Evolutionary conservation across 2,797 vertebrate species (phyloP).

Genomic region (Borostomias antarcticus): DNA sequence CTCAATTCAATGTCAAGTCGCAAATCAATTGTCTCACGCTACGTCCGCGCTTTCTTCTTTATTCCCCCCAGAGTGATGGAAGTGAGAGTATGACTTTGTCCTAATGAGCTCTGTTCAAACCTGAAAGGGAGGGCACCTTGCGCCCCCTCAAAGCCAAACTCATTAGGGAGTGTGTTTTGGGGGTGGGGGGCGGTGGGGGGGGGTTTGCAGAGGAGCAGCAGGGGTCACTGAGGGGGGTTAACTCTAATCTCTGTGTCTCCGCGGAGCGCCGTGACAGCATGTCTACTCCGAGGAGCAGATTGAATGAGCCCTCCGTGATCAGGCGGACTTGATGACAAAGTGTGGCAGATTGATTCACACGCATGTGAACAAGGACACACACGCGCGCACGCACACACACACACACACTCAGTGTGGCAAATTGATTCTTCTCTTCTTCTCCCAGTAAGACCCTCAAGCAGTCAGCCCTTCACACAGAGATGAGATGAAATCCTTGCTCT

Average conservation of each 20-base stretch:
- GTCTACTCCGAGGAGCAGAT: slow-evolving; percentile 69
- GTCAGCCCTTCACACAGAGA: neutral
- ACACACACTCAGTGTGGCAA: neutral
- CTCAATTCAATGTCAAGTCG: slow-evolving; percentile 56
- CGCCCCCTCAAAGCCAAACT: slow-evolving; percentile 60
- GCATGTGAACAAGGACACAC: neutral
- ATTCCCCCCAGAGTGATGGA: slow-evolving; percentile 48
- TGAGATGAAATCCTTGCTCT: slow-evolving; percentile 17
- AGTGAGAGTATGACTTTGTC: slow-evolving; percentile 63
- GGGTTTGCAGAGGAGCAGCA: slow-evolving; percentile 24
- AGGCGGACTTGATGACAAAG: slow-evolving; percentile 55
- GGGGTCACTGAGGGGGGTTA: slow-evolving; percentile 72
- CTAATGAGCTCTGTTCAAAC: slow-evolving; percentile 49
- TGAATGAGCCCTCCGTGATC: slow-evolving; percentile 65
- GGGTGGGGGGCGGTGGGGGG: slow-evolving; percentile 36
- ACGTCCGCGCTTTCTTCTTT: slow-evolving; percentile 23
- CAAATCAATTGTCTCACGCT: slow-evolving; percentile 58
- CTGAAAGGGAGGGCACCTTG: slow-evolving; percentile 46
- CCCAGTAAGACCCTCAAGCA: neutral
- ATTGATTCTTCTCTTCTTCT: slow-evolving; percentile 6
- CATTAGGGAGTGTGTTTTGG: slow-evolving; percentile 70
- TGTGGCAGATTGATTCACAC: slow-evolving; percentile 48
- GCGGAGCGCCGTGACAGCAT: slow-evolving; percentile 69
- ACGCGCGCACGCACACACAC: neutral
- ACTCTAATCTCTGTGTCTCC: slow-evolving; percentile 69